These are phyloP conservation scores for Serrognathus titanus DNA, from an alignment of 2,888 invertebrate species.

Conservation along the genomic window DNA sequence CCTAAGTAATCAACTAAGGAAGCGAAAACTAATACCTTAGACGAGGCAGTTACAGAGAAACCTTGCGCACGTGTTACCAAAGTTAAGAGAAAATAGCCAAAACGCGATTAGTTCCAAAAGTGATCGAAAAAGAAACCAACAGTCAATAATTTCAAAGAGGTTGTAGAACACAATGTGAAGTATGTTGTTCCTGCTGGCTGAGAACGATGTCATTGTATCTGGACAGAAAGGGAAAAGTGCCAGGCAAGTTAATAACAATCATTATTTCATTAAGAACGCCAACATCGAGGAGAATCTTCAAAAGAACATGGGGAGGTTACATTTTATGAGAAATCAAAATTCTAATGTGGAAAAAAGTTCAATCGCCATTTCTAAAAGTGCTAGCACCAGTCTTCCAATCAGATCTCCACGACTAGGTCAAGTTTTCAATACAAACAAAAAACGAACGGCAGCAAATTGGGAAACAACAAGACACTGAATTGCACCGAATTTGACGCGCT, in stretches of 20 bases:
- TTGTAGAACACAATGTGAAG: constrained; percentile 12
- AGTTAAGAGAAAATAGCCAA: constrained; percentile 1
- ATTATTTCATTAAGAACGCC: too few species aligned
- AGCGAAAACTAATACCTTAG: not conserved
- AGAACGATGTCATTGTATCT: constrained; percentile 7
- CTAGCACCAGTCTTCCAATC: not conserved
- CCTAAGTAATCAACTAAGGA: not conserved
- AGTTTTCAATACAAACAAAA: not conserved
- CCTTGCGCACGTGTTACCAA: not conserved
- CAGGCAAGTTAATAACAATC: not conserved
- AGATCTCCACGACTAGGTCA: not conserved
- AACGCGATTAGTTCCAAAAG: not conserved
- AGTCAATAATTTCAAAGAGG: constrained; percentile 22
- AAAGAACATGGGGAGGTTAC: not conserved
- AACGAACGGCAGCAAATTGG: not conserved
- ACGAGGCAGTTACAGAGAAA: too few species aligned
- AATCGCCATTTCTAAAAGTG: not conserved
- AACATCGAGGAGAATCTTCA: too few species aligned
- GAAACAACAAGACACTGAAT: constrained; percentile 1
- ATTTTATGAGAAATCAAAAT: constrained; percentile 14
- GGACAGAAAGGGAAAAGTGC: not conserved
- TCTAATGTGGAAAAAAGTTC: constrained; percentile 5
- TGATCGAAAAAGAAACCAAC: constrained; percentile 1
- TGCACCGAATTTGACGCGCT: constrained; percentile 7
- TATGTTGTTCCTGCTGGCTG: constrained; percentile 11